Evolutionary conservation across 2,113 vertebrate genomes (phyloP), one percentile per base, ranked within the genome.

Genomic region (Cyphotilapia sp.): DNA sequence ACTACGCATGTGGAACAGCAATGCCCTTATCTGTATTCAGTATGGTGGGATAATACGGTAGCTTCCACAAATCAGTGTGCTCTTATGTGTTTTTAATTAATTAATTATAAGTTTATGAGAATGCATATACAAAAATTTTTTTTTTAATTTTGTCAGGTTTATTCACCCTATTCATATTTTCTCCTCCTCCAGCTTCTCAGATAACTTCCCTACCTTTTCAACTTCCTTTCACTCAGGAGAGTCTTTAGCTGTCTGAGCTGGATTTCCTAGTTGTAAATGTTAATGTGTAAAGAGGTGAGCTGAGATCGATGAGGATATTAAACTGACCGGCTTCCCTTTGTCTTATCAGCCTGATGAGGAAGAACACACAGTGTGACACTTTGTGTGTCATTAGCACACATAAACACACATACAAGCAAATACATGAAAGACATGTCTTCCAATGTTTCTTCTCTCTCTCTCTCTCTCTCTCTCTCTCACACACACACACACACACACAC

Each of bases 291-390:
- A 71, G 76, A 83, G 81, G 85, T 83, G 92, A 85, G 78, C 49
- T 17, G 85, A 85, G 86, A 93, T 93, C 86, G 80, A 93, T 92
- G 87, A 82, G 88, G 54, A 87, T 89, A 90, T 89, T 83, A 88
- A 86, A 91, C 61, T 16, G 9, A 63, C 54, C 22, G 2, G 53
- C 78, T 54, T 80, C 80, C 47, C 66, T 85, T 81, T 76, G 54
- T 89, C 63, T 56, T 82, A 93, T 87, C 86, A 80, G 82, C 81
- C 86, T 85, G 85, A 88, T 91, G 85, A 90, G 76, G 84, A 82
- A 40, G 61, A 83, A 47, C 87, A 87, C 63, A 10, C 78, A 13
- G 9, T 9, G 29, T 11, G 7, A 8, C 42, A 40, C 51, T 27
- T 49, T 22, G 53, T 22, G 10, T 42, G 38, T 53, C 61, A 71